Percentiles rank a stretch among this genome's conserved stretches.
Evolutionary conservation across 2,888 invertebrate genomes (phyloP).

Genomic region (Cheilosia soror): DNA sequence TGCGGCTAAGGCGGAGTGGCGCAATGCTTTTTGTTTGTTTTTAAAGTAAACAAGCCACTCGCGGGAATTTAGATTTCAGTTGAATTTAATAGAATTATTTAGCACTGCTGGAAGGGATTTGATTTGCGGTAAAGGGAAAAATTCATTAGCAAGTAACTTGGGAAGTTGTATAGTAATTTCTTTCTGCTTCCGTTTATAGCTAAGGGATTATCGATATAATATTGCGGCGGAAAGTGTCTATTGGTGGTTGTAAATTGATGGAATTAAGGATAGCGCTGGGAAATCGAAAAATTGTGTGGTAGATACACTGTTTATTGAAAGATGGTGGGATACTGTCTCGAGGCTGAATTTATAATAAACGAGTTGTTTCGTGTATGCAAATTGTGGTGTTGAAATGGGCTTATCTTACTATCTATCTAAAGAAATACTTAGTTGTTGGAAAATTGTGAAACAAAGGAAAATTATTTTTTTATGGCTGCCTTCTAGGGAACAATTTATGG

Average conservation of each 20-base stretch:
- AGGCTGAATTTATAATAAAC: too few relatives aligned
- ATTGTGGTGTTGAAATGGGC: too few relatives aligned
- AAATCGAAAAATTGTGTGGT: neutral
- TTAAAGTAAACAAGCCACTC: conserved; percentile 29
- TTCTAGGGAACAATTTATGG: too few relatives aligned
- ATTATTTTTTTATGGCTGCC: too few relatives aligned
- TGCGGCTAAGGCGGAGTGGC: neutral
- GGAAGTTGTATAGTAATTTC: conserved; percentile 35
- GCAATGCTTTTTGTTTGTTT: conserved; percentile 25
- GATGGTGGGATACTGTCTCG: too few relatives aligned
- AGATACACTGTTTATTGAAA: neutral
- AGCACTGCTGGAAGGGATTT: conserved; percentile 12
- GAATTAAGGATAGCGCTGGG: conserved; percentile 2
- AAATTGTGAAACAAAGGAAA: too few relatives aligned
- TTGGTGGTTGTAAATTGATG: conserved; percentile 1
- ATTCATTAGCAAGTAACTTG: conserved; percentile 43
- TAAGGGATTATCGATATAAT: conserved; percentile 52
- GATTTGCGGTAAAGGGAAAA: conserved; percentile 33
- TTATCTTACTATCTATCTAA: too few relatives aligned
- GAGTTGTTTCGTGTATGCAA: too few relatives aligned
- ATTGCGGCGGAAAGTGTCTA: conserved; percentile 20
- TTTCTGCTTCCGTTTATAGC: conserved; percentile 25
- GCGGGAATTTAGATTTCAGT: conserved; percentile 24
- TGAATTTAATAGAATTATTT: conserved; percentile 51
- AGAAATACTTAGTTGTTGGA: too few relatives aligned